phyloP scores from a whole-genome alignment of 2,888 invertebrate genomes.

The Zygaena filipendulae region DNA sequence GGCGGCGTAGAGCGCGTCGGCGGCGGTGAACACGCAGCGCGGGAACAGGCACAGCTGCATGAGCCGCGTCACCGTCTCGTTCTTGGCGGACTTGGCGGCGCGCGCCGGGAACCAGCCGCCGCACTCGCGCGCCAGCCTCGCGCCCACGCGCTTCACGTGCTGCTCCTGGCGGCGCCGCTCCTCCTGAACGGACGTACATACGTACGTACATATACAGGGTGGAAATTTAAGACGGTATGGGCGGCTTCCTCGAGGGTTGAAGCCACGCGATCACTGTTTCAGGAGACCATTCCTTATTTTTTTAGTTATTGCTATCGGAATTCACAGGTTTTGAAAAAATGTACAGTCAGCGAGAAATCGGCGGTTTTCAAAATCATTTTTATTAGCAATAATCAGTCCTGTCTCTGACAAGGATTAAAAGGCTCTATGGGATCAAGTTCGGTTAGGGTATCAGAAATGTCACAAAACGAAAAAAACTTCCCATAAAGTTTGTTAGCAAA shows the following conservation, averaged over 20 bases:
- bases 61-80: conserved; percentile 96
- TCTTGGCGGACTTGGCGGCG: conserved; percentile 89
- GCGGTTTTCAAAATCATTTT: too few relatives aligned
- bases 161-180: conserved; percentile 94
- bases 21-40: conserved; percentile 94
- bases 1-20: conserved; percentile 97
- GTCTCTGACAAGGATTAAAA: too few relatives aligned
- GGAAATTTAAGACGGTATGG: neutral
- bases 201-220: neutral
- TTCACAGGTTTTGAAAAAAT: too few relatives aligned
- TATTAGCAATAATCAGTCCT: neutral
- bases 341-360: too few relatives aligned
- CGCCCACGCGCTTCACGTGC: conserved; percentile 90
- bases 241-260: conserved; percentile 2
- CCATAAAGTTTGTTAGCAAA: too few relatives aligned
- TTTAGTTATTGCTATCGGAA: too few relatives aligned
- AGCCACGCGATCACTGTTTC: too few relatives aligned
- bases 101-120: conserved; percentile 88
- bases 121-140: conserved; percentile 79
- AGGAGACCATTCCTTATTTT: too few relatives aligned
- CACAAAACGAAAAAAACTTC: too few relatives aligned
- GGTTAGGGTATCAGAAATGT: too few relatives aligned
- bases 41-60: conserved; percentile 97
- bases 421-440: too few relatives aligned
- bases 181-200: conserved; percentile 79